Base-by-base conservation (phyloP, 2,113 vertebrate species). In the Colaptes auratus region DNA sequence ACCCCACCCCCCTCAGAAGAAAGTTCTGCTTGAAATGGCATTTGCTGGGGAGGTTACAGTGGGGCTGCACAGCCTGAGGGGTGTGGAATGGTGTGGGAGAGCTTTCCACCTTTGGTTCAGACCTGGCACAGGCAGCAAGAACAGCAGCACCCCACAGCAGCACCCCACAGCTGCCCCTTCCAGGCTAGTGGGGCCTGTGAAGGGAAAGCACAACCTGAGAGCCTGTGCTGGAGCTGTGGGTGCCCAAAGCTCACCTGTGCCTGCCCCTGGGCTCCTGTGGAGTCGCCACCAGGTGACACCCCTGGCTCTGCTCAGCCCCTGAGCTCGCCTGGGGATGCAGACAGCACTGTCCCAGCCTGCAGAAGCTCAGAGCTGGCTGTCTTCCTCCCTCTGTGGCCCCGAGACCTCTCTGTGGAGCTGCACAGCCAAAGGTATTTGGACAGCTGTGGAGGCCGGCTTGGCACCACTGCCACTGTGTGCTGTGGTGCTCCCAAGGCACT, bases 51-150 rank as follows among this genome's bases (percentile, higher is more conserved):
- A 53, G 30, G 21, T 64, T 89, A 23, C 65, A 83, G 53, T 55
- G 30, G 25, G 39, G 25, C 69, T 78, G 58, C 23, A 35, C 59
- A 59, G 65, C 59, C 53, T 3, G 9, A 64, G 44, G 14, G 44
- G 74, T 30, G 20, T 77, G 69, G 60, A 91, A 88, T 4, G n/a
- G 87, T 59, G 79, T 90, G 81, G 53, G 76, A 71, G 82, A 89
- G 9, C 11, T 88, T 90, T 92, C 88, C 84, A 86, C 87, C 71
- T 83, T 70, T 95, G 58, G 55, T 70, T 95, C 73, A 83, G 86
- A 66, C 42, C 21, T 39, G 2, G 35, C 9, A 12, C 59, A 77
- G 18, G 10, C 70, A 77, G 39, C 35, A 81, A 95, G 39, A 16
- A 15, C 59, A 30, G 7, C 0, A 63, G 17, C 42, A 42, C 42